Conservation (phyloP, 2,113 vertebrate species). For the Mungos mungo region DNA sequence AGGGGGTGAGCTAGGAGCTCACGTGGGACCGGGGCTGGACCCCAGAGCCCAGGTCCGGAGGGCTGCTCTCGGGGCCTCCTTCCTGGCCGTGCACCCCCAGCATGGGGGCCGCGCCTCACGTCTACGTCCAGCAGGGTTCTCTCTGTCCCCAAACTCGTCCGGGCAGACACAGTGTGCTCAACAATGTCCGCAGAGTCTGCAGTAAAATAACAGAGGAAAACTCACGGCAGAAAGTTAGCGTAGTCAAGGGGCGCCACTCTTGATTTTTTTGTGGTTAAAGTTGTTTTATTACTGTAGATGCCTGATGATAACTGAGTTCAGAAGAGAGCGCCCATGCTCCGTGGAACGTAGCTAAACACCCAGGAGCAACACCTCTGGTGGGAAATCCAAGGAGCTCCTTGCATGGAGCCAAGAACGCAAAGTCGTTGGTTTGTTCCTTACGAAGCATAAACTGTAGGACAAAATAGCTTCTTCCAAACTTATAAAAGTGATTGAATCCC, state of each 20-base stretch:
- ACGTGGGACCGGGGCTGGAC: background rate
- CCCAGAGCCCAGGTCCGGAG: too few species aligned
- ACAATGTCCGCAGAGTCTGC: background rate
- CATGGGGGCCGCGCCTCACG: accelerated
- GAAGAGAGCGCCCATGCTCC: slow-evolving; percentile 69
- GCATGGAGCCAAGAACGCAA: too few species aligned
- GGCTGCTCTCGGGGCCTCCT: background rate
- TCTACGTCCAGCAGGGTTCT: accelerated
- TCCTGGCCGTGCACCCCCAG: accelerated
- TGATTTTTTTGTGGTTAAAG: background rate
- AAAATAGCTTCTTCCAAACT: background rate
- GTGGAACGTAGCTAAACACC: background rate
- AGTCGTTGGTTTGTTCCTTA: background rate
- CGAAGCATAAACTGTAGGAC: background rate
- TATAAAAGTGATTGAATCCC: background rate
- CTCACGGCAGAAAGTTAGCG: accelerated
- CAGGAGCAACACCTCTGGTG: background rate
- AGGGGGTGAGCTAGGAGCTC: too few species aligned
- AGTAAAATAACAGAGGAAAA: background rate
- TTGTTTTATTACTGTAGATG: background rate
- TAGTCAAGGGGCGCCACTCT: accelerated
- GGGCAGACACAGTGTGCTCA: background rate
- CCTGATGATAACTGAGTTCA: slow-evolving; percentile 27
- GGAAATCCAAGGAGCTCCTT: background rate
- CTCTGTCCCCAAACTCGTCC: accelerated